Evolutionary conservation across 1,140 invertebrate species (phyloP), one percentile per base, ranked within the genome.

Genomic region (Streblospio benedicti): DNA sequence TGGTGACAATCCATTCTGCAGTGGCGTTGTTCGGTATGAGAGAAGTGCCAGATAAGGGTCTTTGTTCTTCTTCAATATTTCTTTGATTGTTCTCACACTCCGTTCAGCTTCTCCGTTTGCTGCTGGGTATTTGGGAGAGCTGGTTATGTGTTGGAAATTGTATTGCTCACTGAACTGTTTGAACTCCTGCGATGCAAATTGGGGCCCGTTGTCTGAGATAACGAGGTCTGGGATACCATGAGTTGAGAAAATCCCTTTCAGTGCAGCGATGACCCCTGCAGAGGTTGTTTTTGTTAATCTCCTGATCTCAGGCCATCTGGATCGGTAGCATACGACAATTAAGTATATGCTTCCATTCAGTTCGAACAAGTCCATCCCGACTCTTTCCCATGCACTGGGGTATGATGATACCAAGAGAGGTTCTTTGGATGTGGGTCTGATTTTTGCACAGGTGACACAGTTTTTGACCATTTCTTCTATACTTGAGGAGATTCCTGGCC

Each of bases 171-270:
- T 38, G 70, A 79, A 80, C 4, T 65, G 55, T 56, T 61, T 64
- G 66, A 80, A 80, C 57, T 72, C 68, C 2, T 47, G 33, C 16
- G 67, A 73, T 1, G 32, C 50, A 62, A 72, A 79, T 30, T 75
- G 71, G 4, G 74, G 68, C 6, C 73, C 75, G 51, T 73, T 72
- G 67, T 79, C 76, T 16, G 28, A 41, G 12, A 51, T 60, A 9
- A 59, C 20, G 31, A 49, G 25, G 45, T 43, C 51, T 31, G 59
- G 50, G n/a, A 63, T 60, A 16, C 65, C 60, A 57, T 63, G 52
- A 12, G 44, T 20, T 18, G 60, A 49, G 43, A 60, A 51, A 20
- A 52, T 52, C 20, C 23, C 25, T 30, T 52, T 31, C 50, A 52
- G 25, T 20, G 20, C 18, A 5, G 35, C 30, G 32, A 56, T 56